A percentile compares a stretch with the other conserved stretches of the same genome.
These are phyloP conservation scores for Acanthurus lineatus DNA, from an alignment of 2,797 vertebrate species.

Conservation along the genomic window DNA sequence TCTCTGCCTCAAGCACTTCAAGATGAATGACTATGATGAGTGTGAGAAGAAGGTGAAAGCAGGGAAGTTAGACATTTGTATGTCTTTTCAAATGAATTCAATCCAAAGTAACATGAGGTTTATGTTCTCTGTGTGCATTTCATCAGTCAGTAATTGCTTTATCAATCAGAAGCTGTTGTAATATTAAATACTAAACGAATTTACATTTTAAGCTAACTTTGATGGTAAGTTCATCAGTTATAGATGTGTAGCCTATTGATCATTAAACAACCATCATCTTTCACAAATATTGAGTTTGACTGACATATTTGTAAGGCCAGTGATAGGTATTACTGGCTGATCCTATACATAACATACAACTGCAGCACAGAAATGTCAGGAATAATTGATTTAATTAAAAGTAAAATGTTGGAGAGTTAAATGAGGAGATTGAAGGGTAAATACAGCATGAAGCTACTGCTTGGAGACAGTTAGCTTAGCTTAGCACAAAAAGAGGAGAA, in stretches of 20 bases:
- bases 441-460: neutral
- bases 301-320: no score
- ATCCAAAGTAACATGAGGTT: slow-evolving; percentile 41
- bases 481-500: neutral
- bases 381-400: neutral
- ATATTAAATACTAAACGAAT: slow-evolving; percentile 2
- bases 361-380: slow-evolving; percentile 4
- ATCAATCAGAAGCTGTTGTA: slow-evolving; percentile 32
- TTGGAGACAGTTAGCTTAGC: neutral
- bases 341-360: neutral
- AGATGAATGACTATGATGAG: slow-evolving; percentile 57
- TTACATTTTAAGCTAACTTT: slow-evolving; percentile 4
- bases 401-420: neutral
- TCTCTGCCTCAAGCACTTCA: slow-evolving; percentile 68
- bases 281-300: neutral
- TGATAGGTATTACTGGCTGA: no score
- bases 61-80: slow-evolving; percentile 54
- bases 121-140: slow-evolving; percentile 31
- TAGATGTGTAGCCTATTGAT: slow-evolving; percentile 38
- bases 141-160: slow-evolving; percentile 24
- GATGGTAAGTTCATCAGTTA: slow-evolving; percentile 14
- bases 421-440: neutral
- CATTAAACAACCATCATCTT: slow-evolving; percentile 33
- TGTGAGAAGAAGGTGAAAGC: slow-evolving; percentile 61
- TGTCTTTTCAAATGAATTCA: slow-evolving; percentile 45